Evolutionary conservation across 1,140 invertebrate species (phyloP), one percentile per base, ranked within the genome.

Genomic region (Aradophagus sp.): DNA sequence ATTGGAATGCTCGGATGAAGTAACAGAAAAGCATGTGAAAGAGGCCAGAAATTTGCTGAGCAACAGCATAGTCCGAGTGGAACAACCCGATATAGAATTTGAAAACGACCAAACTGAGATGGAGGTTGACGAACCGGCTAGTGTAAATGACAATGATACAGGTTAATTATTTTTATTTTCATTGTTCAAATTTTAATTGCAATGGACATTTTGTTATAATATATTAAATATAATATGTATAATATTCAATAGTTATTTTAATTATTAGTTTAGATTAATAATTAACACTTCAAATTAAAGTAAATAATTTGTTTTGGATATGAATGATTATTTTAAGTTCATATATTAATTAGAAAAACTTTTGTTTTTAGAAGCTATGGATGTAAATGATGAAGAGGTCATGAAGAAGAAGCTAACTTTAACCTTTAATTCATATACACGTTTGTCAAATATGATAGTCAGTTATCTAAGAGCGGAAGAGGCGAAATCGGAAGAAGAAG

Each of bases 61-160:
- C 80, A 99, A 99, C 80, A 99, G 97, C 2, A 99, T 99, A 65
- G 96, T 99, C 44, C 89, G 96, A 29, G 96, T 99, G 3, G 97
- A 99, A 81, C 97, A 99, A 73, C 96, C 97, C 0, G 98, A 99
- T 81, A 95, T 99, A 39, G 92, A 97, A 80, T 86, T 99, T 13
- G 94, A 97, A 31, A 93, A 95, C 39, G 93, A 93, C 12, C 84
- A 88, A 41, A 52, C 44, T 53, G 29, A 19, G 77, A 83, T 73
- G 75, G 79, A 62, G 56, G 47, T 65, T 5, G 61, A 81, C 38
- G 31, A 68, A 42, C 63, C 70, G 31, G 7, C 17, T 6, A 13
- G 10, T 6, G 20, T 32, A 27, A 39, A 63, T 17, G 39, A 8
- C 6, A 53, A 63, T 17, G 48, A 59, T 17, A 5, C 19, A 55